Evolutionary conservation across 1,140 invertebrate species (phyloP), one percentile per base, ranked within the genome.

Genomic region (Platyscapa corneri): DNA sequence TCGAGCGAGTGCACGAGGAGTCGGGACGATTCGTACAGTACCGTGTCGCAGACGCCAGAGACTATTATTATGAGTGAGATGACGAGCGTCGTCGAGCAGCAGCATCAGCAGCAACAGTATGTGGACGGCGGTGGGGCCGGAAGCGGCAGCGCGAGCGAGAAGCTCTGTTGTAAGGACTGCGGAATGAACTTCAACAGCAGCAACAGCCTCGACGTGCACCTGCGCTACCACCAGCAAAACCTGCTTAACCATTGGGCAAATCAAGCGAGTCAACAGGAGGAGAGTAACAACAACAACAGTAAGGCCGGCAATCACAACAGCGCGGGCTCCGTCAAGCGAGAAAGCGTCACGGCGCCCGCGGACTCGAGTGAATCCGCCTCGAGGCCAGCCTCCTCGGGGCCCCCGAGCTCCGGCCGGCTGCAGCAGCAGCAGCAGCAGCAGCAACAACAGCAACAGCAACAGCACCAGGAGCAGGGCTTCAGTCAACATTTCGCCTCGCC

Each of bases 211-310:
- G 95, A 97, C 88, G 96, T 97, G 82, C 96, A 97, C 93, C 92
- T 97, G 86, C 95, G 95, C 86, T 97, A 97, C 89, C 96, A 97
- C 88, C 96, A 96, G 89, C 96, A 96, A 88, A 96, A 96, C 88
- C 92, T 97, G 82, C 92, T 96, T 85, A 96, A 94, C 88, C 96
- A 96, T 91, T 97, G 96, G 96, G 95, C 95, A n/a, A 94, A 91
- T n/a, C 95, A 95, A 89, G 93, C 30, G 90, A 91, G 89, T 93
- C 77, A 60, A 93, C 79, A 95, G 87, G 95, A 95, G 86, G 93
- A 94, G 83, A 95, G 95, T 78, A 96, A 96, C 91, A 96, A 96
- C 90, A 96, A 95, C 89, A 95, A 95, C 85, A 94, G 93, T 46
- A 95, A 95, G 91, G 92, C 91, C 64, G 92, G 92, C 7, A 93